Percentiles rank a stretch among this genome's conserved stretches.
Conservation (phyloP, 2,888 invertebrate species). For the Philonicus albiceps region DNA sequence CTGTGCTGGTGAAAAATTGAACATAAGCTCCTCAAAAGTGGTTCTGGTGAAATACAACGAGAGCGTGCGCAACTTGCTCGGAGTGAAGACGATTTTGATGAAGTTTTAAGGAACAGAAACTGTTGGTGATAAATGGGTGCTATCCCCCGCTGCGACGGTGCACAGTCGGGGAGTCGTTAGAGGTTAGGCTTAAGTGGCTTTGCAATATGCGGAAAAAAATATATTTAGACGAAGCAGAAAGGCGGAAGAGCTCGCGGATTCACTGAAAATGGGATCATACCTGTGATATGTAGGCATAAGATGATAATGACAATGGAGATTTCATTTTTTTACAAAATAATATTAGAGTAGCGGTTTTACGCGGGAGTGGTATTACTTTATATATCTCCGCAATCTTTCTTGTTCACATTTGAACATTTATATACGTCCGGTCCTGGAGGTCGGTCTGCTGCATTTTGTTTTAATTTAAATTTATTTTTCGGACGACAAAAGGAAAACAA, state of each 20-base stretch:
- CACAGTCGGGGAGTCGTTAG: constrained; percentile 11
- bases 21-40: constrained; percentile 81
- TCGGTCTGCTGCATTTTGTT: background rate
- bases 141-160: constrained; percentile 11
- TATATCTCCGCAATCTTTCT: background rate
- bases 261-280: constrained; percentile 45
- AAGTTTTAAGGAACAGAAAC: constrained; percentile 65
- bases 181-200: constrained; percentile 34
- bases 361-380: background rate
- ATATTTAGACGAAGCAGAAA: background rate
- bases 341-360: background rate
- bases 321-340: constrained; percentile 19
- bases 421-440: background rate
- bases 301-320: constrained; percentile 1
- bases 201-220: constrained; percentile 8
- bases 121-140: constrained; percentile 44
- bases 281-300: constrained; percentile 47
- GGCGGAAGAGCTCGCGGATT: background rate
- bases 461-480: background rate
- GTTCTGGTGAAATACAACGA: constrained; percentile 85
- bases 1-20: constrained; percentile 80
- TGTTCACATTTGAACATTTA: background rate
- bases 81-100: constrained; percentile 79
- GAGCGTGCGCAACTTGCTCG: constrained; percentile 80
- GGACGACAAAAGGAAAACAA: background rate